A percentile compares a stretch with the other conserved stretches of the same genome.
phyloP scores from a whole-genome alignment of 2,113 vertebrate genomes.

The Oncorhynchus tshawytscha region DNA sequence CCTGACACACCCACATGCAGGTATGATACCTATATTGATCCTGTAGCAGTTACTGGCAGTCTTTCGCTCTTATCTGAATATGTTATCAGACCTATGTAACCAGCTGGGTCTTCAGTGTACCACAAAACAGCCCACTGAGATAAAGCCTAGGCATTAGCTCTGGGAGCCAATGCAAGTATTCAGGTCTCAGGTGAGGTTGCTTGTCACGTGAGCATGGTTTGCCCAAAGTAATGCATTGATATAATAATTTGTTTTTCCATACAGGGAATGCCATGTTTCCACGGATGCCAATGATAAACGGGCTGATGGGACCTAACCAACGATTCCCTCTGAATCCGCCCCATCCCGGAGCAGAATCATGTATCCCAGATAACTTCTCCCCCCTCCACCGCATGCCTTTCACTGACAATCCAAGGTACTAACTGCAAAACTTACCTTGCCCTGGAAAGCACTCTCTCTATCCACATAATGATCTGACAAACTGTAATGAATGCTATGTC shows the following conservation, averaged over 20 bases:
- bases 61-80: too few species aligned
- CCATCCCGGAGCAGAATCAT: constrained; percentile 76
- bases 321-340: constrained; percentile 79
- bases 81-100: not conserved
- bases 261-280: constrained; percentile 85
- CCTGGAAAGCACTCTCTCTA: too few species aligned
- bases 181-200: too few species aligned
- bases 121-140: too few species aligned
- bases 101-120: too few species aligned
- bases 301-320: constrained; percentile 84
- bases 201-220: not conserved
- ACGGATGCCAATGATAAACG: constrained; percentile 90
- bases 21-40: constrained; percentile 54
- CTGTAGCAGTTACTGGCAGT: not conserved
- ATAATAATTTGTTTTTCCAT: constrained; percentile 11
- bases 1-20: constrained; percentile 80
- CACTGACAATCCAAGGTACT: constrained; percentile 78
- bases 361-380: constrained; percentile 78
- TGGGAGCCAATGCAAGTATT: too few species aligned
- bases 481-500: too few species aligned
- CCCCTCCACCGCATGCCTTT: constrained; percentile 84
- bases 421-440: not conserved
- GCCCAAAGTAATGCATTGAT: not conserved
- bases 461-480: too few species aligned
- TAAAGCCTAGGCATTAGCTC: too few species aligned